Base-by-base conservation (phyloP, 2,113 vertebrate genomes). In the Anas platyrhynchos region DNA sequence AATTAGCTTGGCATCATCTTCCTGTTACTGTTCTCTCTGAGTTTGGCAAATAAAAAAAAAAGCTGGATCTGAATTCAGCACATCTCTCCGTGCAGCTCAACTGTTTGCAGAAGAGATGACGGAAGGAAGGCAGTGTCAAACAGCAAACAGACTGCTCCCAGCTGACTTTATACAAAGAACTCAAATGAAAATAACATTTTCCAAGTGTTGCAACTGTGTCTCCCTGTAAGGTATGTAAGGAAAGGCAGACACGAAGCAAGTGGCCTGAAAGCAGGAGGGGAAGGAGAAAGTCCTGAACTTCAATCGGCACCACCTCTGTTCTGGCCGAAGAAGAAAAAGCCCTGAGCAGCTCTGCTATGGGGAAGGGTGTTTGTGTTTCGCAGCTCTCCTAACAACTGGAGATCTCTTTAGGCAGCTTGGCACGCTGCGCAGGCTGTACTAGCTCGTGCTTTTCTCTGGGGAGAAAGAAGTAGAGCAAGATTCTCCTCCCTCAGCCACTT, bases 341-440 rank as follows among this genome's bases (percentile, higher is more conserved):
- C 79, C 83, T 52, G 46, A 72, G 73, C 56, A 94, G 65, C 65
- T 93, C 52, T 74, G 46, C 55, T 88, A 18, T 41, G 63, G 85
- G 66, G 68, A 58, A 54, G 26, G 32, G 12, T n/a, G 36, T 43
- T 56, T 86, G 74, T 41, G 44, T 62, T 83, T 54, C 48, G 44
- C 76, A 77, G 65, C 63, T 83, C 68, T 91, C 50, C 50, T 93
- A 82, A 91, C 43, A 78, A 92, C 62, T 78, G 78, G n/a, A 84
- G 71, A 76, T 75, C 56, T 88, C 91, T 82, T 91, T 29, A 75
- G 62, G 82, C 20, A 11, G 46, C 61, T 63, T 75, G 77, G 81
- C 84, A 88, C 0, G 0, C 36, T 82, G 54, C 3, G 1, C 65
- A 76, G 36, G 41, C 80, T 5, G 1, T 56, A 52, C 20, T 73